Conservation (phyloP, 2,113 vertebrate species). For the Melanerpes aurifrons region DNA sequence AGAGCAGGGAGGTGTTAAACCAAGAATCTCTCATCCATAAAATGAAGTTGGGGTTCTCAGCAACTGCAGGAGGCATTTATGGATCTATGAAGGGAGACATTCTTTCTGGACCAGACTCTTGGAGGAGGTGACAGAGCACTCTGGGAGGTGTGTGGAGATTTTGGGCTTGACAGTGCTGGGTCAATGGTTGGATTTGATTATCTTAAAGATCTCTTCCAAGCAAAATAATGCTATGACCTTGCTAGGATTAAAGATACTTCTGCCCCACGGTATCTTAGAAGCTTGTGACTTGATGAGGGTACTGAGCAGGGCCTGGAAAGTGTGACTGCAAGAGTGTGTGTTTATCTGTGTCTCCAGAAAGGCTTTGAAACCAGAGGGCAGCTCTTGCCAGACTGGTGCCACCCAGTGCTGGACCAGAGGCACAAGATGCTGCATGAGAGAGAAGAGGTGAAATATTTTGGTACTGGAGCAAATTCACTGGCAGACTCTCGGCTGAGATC, state of each 20-base stretch:
- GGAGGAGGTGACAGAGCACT: background rate
- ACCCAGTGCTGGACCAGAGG: fast-evolving
- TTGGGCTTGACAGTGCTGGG: background rate
- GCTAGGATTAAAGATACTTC: background rate
- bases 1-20: background rate
- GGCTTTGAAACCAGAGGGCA: background rate
- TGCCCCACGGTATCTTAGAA: background rate
- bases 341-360: background rate
- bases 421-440: background rate
- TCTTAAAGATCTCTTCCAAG: background rate
- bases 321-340: too few relatives aligned
- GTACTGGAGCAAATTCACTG: background rate
- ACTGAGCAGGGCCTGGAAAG: background rate
- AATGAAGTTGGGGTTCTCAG: background rate
- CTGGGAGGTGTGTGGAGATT: background rate
- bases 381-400: background rate
- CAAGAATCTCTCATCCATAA: background rate
- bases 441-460: background rate
- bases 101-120: background rate
- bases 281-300: background rate
- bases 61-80: background rate
- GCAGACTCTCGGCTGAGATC: background rate
- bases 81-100: background rate
- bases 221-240: background rate
- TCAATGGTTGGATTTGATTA: background rate